Base-by-base conservation (phyloP, 2,113 vertebrate species). In the Sturnira hondurensis region DNA sequence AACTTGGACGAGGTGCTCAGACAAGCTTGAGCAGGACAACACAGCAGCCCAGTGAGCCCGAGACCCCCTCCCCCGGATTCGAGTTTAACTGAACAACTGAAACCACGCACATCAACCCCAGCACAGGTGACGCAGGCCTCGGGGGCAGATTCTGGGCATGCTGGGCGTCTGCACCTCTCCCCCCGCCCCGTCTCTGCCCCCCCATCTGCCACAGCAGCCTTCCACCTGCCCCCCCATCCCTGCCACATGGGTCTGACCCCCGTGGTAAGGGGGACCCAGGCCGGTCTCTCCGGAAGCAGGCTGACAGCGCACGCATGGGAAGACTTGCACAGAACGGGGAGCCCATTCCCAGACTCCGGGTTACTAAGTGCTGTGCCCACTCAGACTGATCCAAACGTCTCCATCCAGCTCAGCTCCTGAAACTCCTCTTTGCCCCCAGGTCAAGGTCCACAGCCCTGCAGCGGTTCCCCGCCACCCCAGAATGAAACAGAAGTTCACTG, bases 11-110 rank as follows among this genome's bases (percentile, higher is more conserved):
- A 94, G 3, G 91, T 81, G 86, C 43, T 9, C 16, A 78, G 58
- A 88, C 73, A 82, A 95, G 76, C 31, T 63, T 95, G 38, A 95
- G 65, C 65, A 58, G 63, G 71, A 92, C 2, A 93, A 95, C 47
- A 26, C 2, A 58, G 86, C 17, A 54, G 63, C 65, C 56, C 20
- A 54, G 63, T 78, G 78, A 80, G 91, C 47, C 28, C 33, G n/a
- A n/a, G 50, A 33, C 67, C 31, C 52, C 8, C 38, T 43, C 70
- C 81, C 86, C 80, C 73, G 74, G 63, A 73, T 19, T 52, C 22
- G 12, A 36, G 31, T 38, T 86, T 70, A 94, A 61, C 38, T 24
- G 22, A 71, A 58, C 33, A 71, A 28, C 10, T 78, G 33, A 90
- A 89, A 52, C 73, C 31, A 33, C 3, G 9, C 7, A 3, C 56